Conservation (phyloP, 2,113 vertebrate species). For the Nannospalax galili region DNA sequence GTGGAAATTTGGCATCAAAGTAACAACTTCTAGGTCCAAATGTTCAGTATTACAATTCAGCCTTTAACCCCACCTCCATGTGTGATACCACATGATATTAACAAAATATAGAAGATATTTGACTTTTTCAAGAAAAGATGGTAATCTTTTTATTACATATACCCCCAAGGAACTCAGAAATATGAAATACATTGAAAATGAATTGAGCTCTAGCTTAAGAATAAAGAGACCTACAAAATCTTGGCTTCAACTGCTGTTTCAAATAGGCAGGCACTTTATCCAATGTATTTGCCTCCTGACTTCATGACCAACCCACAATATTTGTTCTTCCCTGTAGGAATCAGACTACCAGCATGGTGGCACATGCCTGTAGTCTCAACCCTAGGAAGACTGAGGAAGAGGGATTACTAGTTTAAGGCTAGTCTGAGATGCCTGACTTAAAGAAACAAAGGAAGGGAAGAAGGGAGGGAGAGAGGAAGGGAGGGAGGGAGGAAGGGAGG, state of each 20-base stretch:
- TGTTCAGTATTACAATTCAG: not conserved
- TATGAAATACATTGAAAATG: not conserved
- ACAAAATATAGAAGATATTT: not conserved
- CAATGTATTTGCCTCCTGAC: not conserved
- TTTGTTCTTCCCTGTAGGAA: not conserved
- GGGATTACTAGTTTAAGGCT: not conserved
- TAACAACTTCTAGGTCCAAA: not conserved
- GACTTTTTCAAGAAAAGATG: slow-evolving; percentile 11
- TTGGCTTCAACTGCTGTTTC: not conserved
- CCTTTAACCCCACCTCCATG: not conserved
- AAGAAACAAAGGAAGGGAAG: not conserved
- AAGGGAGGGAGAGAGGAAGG: no score
- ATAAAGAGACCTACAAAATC: not conserved
- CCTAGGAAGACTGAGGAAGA: not conserved
- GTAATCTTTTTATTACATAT: not conserved
- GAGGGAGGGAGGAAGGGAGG: no score
- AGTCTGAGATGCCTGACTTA: not conserved
- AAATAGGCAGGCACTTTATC: not conserved
- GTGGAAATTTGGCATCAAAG: not conserved
- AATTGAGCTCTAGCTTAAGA: not conserved
- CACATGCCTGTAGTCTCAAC: not conserved
- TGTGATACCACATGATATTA: not conserved
- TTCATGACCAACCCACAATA: not conserved
- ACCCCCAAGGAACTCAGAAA: not conserved
- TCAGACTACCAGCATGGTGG: not conserved